Base-by-base conservation (phyloP, 1,140 invertebrate genomes). In the Popillia japonica region DNA sequence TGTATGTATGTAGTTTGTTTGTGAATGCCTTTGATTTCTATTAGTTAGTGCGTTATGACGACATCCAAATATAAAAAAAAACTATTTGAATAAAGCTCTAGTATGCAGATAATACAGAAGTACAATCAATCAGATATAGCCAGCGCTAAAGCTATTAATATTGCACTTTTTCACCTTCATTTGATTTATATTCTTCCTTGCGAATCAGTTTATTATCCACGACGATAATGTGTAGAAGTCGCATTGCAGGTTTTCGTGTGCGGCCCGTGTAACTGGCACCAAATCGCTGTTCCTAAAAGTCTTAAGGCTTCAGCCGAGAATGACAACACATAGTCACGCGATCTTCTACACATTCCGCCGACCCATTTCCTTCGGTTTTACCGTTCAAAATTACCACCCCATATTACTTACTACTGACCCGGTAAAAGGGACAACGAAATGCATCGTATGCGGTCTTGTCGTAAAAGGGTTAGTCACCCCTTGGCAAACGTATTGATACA, bases 391-490 rank as follows among this genome's bases (percentile, higher is more conserved):
- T n/a, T 55, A 55, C 48, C 48, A n/a, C 48, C 27, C 4, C 17
- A n/a, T 55, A 14, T 9, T 44, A 44, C 14, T 17, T 55, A 55
- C 48, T 3, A 17, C 14, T 55, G 17, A 55, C 48, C 14, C 48
- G 48, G 14, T 17, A 55, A 17, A 55, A 55, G 14, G 48, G 48
- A 55, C 48, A 55, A 17, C 48, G 48, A 55, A 55, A 55, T 55
- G 48, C 48, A 55, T 55, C 14, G 48, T 17, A 55, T 55, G 17
- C 6, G 14, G 48, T 17, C 48, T 34, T 34, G 14, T 17, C 48
- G 48, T 55, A 55, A 55, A 55, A n/a, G 17, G 48, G 48, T 55
- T 55, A 55, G 14, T 55, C 48, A 55, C 48, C 48, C 48, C 48
- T 20, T 17, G 27, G 48, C 14, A 17, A 17, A 55, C 14, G 14